phyloP scores from a whole-genome alignment of 2,113 vertebrate genomes.

The Corythornis madagascariensis region DNA sequence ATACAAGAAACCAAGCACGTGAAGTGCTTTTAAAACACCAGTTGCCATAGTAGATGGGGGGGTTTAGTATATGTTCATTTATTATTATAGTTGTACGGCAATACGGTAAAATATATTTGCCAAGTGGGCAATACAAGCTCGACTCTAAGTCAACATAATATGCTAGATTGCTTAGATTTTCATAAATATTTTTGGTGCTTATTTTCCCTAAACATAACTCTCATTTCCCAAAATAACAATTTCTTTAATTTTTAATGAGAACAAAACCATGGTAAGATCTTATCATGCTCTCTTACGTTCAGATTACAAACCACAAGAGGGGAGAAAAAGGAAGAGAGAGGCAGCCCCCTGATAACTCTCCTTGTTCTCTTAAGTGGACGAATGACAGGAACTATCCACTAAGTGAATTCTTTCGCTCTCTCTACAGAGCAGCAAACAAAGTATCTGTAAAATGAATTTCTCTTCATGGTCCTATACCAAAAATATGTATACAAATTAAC shows the following conservation, averaged over 20 bases:
- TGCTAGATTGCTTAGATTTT: conserved; percentile 66
- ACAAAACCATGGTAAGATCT: conserved; percentile 65
- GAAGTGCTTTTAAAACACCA: conserved; percentile 54
- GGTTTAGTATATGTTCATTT: conserved; percentile 43
- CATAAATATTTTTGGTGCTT: conserved; percentile 70
- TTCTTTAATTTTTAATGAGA: conserved; percentile 74
- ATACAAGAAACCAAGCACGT: conserved; percentile 47
- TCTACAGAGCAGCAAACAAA: conserved; percentile 39
- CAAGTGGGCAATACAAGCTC: conserved; percentile 62
- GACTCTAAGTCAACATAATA: conserved; percentile 66
- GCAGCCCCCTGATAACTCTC: conserved; percentile 20
- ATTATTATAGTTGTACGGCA: conserved; percentile 42
- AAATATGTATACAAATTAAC: conserved; percentile 65
- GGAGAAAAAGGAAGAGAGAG: conserved; percentile 21
- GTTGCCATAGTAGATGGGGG: conserved; percentile 45
- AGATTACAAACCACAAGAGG: conserved; percentile 68
- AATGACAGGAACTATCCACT: conserved; percentile 32
- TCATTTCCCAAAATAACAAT: conserved; percentile 68
- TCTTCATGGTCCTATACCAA: conserved; percentile 44
- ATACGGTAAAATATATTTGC: conserved; percentile 70
- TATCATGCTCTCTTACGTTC: conserved; percentile 50
- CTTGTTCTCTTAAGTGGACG: conserved; percentile 21
- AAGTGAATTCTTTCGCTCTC: conserved; percentile 37
- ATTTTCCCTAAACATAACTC: conserved; percentile 67
- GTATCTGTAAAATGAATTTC: conserved; percentile 34